Evolutionary conservation across 2,888 invertebrate genomes (phyloP), one percentile per base, ranked within the genome.

Genomic region (Campoplex nolae): DNA sequence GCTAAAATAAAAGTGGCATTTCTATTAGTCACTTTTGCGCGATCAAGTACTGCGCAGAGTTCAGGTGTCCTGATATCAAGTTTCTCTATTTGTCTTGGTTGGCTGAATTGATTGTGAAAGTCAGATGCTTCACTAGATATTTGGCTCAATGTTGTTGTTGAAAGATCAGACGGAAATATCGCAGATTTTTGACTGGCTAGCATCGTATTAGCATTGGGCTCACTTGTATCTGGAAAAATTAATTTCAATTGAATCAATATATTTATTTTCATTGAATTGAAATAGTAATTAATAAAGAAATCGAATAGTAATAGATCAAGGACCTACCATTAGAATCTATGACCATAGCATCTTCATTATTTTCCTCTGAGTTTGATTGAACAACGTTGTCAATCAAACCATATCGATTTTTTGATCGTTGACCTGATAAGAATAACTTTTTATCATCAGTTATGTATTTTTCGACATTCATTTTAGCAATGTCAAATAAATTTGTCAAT

Each of bases 1-100:
- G 80, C 71, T 18, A 88, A 51, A 38, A 86, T 80, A 16, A 80
- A 56, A 16, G 77, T 73, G 23, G 83, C 86, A 71, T 77, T 77
- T 67, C 81, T 74, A 45, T 67, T 83, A 51, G 73, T 84, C 16
- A 80, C 67, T 16, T 81, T 42, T 58, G 77, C 65, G 38, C 80
- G 32, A 51, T 81, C 80, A 8, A 80, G 73, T 35, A 67, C 81
- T 32, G 81, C 51, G 32, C 16, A 32, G 4, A 81, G 54, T 9
- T 42, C 48, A 8, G 81, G 74, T 13, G 65, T 81, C 74, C 67
- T 81, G 16, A 74, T 38, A 54, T 74, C 38, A 11, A 74, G 67
- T 67, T 81, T 74, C 11, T 16, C 2, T 35, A 18, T n/a, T 65
- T 56, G 62, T 28, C 51, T 4, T 18, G 28, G 23, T 62, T 62